Evolutionary conservation across 1,140 invertebrate genomes (phyloP), one percentile per base, ranked within the genome.

Genomic region (Neodiprion pinetum): DNA sequence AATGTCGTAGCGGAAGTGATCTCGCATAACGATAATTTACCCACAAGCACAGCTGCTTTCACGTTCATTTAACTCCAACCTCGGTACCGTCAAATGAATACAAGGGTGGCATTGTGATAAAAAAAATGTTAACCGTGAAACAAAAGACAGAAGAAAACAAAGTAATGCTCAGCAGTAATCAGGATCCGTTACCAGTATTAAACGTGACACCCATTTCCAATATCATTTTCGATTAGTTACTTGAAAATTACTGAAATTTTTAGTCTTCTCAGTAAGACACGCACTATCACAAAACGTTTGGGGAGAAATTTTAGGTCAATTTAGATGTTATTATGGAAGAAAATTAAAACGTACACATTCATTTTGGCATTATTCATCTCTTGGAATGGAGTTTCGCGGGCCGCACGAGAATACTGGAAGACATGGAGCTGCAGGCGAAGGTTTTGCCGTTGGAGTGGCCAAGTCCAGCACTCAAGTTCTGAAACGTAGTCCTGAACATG

Each of bases 351-450:
- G n/a, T 61, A 61, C n/a, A 14, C n/a, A 12, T 17, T 61, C 11
- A 61, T 61, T 61, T 61, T 61, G 53, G n/a, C 53, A 9, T 61
- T 61, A 61, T 17, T 61, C 4, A 61, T 61, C 53, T 61, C 53
- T 17, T 61, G 53, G 53, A 61, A 61, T 53, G 71, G 49, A 28
- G 21, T 48, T 53, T n/a, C 53, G 10, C 49, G 9, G 12, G n/a
- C 50, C 53, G 48, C 7, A 53, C 53, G 17, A 40, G 21, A 50
- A 12, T 72, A 49, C 53, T 61, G 49, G 69, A 72, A 48, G 14
- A 50, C 47, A 70, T 69, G 47, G 47, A 67, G 70, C 72, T 23
- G 53, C 77, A 23, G 50, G 49, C 49, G 5, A 73, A 67, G 50
- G 14, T 14, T 65, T n/a, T 23, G 50, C 23, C 5, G 7, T 9